Base-by-base conservation (phyloP, 2,888 invertebrate genomes). In the Temnothorax ravouxi region DNA sequence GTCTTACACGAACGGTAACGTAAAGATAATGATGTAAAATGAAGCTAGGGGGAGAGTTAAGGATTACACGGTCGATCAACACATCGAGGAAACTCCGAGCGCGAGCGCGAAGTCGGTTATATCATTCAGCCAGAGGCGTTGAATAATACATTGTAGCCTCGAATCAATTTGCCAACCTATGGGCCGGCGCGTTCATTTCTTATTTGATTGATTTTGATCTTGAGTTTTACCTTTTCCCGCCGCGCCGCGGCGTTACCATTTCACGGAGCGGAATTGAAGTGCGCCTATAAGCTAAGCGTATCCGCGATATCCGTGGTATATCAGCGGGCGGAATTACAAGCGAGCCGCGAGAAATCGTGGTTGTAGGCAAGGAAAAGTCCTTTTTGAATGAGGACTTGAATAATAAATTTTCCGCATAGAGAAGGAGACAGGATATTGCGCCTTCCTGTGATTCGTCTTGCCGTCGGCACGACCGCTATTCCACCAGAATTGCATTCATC, bases 221-320 rank as follows among this genome's bases (percentile, higher is more conserved):
- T n/a, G 38, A 6, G 41, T 3, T 29, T 29, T 29, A 29, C 0
- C n/a, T 67, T 67, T 64, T 67, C 18, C 21, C 38, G 9, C n/a
- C 41, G 18, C 38, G 5, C 15, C 41, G 18, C n/a, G 11, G 41
- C 83, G 67, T 83, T 83, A 88, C 71, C 38, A 59, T 44, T 44
- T 77, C 41, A 29, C 66, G 21, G 8, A 41, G 15, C 62, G 25
- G 52, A 83, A 85, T 85, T 21, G 83, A 77, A 81, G 56, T 34
- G 79, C 29, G 59, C 29, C 34, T 6, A 34, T 6, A 34, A 34
- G 29, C 59, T 67, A 84, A 83, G 61, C 62, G 25, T 29, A 69
- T 82, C 66, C 25, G 62, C 76, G 82, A 85, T 89, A 80, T 21
- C 61, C 25, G 34, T 34, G 61, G 64, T 67, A 84, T 84, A 84